phyloP scores from a whole-genome alignment of 2,888 invertebrate species.

The Myopa tessellatipennis region DNA sequence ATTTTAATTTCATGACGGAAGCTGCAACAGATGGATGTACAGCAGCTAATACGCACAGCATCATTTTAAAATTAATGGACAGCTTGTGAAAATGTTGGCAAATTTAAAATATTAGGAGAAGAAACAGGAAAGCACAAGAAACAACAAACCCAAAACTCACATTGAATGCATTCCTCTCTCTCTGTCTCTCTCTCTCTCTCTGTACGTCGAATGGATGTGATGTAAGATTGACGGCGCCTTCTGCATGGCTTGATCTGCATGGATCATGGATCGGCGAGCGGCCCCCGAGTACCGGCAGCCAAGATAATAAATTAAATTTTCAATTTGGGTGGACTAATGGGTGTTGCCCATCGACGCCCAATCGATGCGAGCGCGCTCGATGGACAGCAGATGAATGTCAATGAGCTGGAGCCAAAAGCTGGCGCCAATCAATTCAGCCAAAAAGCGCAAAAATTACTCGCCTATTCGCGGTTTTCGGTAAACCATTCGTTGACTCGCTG shows the following conservation, averaged over 20 bases:
- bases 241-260: neutral
- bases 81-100: neutral
- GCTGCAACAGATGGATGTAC: too few species aligned
- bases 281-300: neutral
- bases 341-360: conserved; percentile 10
- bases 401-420: neutral
- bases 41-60: too few species aligned
- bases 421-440: neutral
- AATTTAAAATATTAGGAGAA: neutral
- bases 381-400: neutral
- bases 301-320: conserved; percentile 28
- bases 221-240: neutral
- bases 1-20: too few species aligned
- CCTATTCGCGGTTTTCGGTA: neutral
- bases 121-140: neutral
- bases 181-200: neutral
- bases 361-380: neutral
- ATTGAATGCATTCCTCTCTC: too few species aligned
- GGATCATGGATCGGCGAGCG: neutral
- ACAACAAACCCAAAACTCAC: neutral
- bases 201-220: neutral
- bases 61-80: neutral
- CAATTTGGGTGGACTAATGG: conserved; percentile 26
- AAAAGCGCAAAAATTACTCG: neutral
- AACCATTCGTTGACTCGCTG: too few species aligned